Base-by-base conservation (phyloP, 2,113 vertebrate genomes). In the Pteropus alecto region DNA sequence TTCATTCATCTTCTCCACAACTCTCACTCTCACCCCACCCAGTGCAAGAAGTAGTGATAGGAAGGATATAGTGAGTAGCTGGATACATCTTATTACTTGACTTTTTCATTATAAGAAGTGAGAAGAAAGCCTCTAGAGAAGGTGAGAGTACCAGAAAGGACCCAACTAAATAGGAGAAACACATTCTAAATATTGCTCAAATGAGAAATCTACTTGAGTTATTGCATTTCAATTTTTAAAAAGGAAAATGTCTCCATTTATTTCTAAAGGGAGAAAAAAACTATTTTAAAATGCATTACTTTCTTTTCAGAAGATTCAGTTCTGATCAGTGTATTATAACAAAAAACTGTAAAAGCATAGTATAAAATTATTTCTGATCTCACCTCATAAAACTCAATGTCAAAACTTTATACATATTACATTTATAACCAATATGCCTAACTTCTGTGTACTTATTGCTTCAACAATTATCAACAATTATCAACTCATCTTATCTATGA, bases 301-400 rank as follows among this genome's bases (percentile, higher is more conserved):
- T n/a, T 79, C 12, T 43, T 79, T 70, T 65, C 43, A 58, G 30
- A 92, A 95, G 54, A 87, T 82, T 82, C 58, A 22, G 30, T 65
- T 63, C 30, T 86, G 16, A 65, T 16, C 11, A n/a, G 9, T 33
- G 54, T 28, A 54, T 22, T 88, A 73, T 15, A 8, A 48, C 19
- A 86, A 14, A 74, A 86, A 78, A 78, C 70, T 61, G 28, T 70
- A 61, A 63, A 90, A 61, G 28, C 43, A 71, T 41, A 71, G 14
- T 33, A 63, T 24, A 73, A 79, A 43, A 70, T 71, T 81, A 73
- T 79, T 95, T 73, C 8, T 73, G 35, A 35, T 41, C 43, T 63
- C 56, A 91, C 33, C 58, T 68, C 12, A 56, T 41, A 73, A 73
- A 22, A 43, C 16, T 60, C 15, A 38, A 46, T 9, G 22, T 70